Base-by-base conservation (phyloP, 2,888 invertebrate genomes). In the Cordilura impudica region DNA sequence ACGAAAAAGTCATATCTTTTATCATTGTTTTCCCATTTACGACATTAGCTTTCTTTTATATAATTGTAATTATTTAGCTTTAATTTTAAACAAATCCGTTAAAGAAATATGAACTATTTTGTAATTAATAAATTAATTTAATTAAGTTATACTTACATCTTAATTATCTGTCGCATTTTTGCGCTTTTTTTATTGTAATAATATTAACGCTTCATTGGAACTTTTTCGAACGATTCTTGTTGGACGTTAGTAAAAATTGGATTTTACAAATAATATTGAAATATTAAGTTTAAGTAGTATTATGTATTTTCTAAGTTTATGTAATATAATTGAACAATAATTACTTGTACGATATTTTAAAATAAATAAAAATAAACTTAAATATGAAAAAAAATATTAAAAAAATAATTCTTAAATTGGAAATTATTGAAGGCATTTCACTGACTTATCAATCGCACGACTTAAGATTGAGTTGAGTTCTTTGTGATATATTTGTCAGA, bases 291-390 rank as follows among this genome's bases (percentile, higher is more conserved):
- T 77, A n/a, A n/a, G n/a, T 63, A 79, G 75, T 79, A 79, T 79
- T 79, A 75, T 79, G 39, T 75, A 75, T 21, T 67, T 56, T 51
- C n/a, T 79, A 79, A 79, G 79, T 79, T 75, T 75, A n/a, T 79
- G 79, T 79, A 79, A 79, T 75, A 79, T 79, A 79, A 66, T 58
- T 66, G 35, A 31, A 67, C 10, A 63, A 14, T 65, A 65, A 69
- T 56, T 63, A 67, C 54, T 43, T 79, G 79, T 79, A 79, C 75
- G 79, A 79, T 79, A 72, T 72, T 56, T 56, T 26, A 70, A 14
- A 65, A 51, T 51, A 76, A 69, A 71, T 74, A 65, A 81, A 82
- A 72, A 45, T 71, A 70, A 75, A 54, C 18, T 21, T 31, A 35
- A 63, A 47, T 16, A 61, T 4, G 12, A 31, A n/a, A n/a, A n/a